These are phyloP conservation scores for Xiphophorus maculatus DNA, from an alignment of 2,113 vertebrate species.

Conservation along the genomic window DNA sequence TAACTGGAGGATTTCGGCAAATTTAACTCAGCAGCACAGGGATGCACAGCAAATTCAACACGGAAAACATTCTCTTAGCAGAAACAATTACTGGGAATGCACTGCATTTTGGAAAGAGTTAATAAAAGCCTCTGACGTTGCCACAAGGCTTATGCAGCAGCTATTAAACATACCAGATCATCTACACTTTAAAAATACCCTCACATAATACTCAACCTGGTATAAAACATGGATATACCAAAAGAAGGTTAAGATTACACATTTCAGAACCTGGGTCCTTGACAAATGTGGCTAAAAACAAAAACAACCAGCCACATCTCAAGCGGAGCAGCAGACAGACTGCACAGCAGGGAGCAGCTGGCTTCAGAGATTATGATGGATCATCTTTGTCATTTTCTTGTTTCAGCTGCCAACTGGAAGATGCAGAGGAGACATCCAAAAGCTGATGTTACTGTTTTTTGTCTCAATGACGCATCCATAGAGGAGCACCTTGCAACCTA, in stretches of 20 bases:
- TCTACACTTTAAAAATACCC: neutral
- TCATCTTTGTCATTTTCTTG: neutral
- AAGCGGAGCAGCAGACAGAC: neutral
- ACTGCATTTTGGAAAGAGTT: neutral
- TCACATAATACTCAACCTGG: neutral
- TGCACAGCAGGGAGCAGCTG: constrained; percentile 4
- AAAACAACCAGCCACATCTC: neutral
- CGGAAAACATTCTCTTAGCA: neutral
- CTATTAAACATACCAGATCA: neutral
- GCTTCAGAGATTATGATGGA: neutral
- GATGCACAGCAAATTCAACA: neutral
- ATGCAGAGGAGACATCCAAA: neutral
- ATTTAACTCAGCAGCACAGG: neutral
- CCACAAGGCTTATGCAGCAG: neutral
- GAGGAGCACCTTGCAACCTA: neutral
- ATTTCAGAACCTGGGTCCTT: neutral
- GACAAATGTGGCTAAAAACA: neutral
- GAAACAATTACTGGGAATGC: neutral
- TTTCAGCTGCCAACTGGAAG: neutral
- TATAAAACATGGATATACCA: neutral
- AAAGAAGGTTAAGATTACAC: neutral
- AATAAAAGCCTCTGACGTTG: neutral
- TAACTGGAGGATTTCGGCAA: neutral
- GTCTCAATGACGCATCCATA: neutral
- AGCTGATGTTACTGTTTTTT: neutral